Conservation (phyloP, 2,113 vertebrate species). For the Calyptommatus sinebrachiatus region DNA sequence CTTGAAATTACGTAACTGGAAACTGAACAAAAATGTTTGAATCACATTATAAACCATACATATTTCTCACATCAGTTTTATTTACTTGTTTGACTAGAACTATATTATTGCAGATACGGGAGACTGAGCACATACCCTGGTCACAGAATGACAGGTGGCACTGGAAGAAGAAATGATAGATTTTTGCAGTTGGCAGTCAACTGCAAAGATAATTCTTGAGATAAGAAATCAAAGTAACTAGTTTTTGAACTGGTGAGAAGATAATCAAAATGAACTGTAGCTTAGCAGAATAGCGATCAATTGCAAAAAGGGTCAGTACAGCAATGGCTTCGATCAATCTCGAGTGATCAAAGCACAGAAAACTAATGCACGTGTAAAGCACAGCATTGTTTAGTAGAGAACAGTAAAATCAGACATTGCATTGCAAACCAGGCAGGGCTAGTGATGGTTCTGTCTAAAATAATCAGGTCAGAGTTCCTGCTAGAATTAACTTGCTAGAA, state of each 20-base stretch:
- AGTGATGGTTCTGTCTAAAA: background rate
- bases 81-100: slow-evolving; percentile 1
- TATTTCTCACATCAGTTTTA: slow-evolving; percentile 10
- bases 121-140: background rate
- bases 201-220: slow-evolving; percentile 25
- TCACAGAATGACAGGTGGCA: slow-evolving; percentile 31
- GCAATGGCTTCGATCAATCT: background rate
- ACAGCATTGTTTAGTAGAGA: slow-evolving; percentile 21
- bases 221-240: slow-evolving; percentile 27
- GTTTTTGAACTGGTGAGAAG: slow-evolving; percentile 30
- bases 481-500: too few species aligned
- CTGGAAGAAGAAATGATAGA: background rate
- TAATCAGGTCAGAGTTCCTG: too few species aligned
- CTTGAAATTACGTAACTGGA: background rate
- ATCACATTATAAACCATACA: slow-evolving; percentile 24
- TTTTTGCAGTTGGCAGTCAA: background rate
- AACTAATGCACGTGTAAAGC: slow-evolving; percentile 5
- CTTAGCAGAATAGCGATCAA: slow-evolving; percentile 17
- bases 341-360: background rate
- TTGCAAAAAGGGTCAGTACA: slow-evolving; percentile 15
- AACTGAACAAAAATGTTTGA: slow-evolving; percentile 19
- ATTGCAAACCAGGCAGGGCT: background rate
- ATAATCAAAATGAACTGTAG: slow-evolving; percentile 28
- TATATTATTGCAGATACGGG: background rate
- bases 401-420: slow-evolving; percentile 1